A percentile compares a stretch with the other conserved stretches of the same genome.
phyloP scores from a whole-genome alignment of 2,113 vertebrate species.

The Scortum barcoo region DNA sequence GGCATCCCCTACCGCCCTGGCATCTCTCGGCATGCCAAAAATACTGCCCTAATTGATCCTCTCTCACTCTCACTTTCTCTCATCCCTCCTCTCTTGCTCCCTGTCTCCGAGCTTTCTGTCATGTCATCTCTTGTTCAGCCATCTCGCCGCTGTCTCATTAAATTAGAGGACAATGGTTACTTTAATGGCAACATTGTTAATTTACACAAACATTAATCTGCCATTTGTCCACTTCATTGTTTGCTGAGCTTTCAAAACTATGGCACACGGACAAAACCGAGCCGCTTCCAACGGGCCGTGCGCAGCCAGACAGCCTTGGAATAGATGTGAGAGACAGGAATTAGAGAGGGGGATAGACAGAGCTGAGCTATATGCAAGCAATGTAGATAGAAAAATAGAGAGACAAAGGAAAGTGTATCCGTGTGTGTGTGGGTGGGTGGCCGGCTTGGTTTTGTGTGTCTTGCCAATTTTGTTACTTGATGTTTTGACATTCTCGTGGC shows the following conservation, averaged over 20 bases:
- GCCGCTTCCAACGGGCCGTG: constrained; percentile 39
- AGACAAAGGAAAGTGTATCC: constrained; percentile 42
- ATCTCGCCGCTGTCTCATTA: constrained; percentile 70
- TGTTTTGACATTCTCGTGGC: constrained; percentile 71
- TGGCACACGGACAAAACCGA: constrained; percentile 49
- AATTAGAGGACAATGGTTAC: constrained; percentile 72
- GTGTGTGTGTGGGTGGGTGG: constrained; percentile 42
- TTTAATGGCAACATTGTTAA: constrained; percentile 75
- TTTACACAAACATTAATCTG: constrained; percentile 74
- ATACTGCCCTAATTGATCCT: constrained; percentile 79
- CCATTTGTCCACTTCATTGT: constrained; percentile 66
- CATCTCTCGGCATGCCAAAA: constrained; percentile 68
- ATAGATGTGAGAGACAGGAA: constrained; percentile 52
- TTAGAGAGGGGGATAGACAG: constrained; percentile 40
- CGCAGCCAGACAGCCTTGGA: constrained; percentile 54
- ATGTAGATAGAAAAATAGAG: constrained; percentile 47
- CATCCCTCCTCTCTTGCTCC: constrained; percentile 41
- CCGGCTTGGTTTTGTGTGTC: constrained; percentile 29
- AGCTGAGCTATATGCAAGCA: constrained; percentile 40
- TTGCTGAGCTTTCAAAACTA: constrained; percentile 75
- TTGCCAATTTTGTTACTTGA: constrained; percentile 65
- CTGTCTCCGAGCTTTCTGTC: constrained; percentile 52
- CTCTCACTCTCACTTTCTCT: constrained; percentile 64
- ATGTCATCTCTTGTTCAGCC: constrained; percentile 57
- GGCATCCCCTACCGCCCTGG: constrained; percentile 67